Evolutionary conservation across 2,888 invertebrate species (phyloP).

Genomic region (Nipponacmea schrenckii): DNA sequence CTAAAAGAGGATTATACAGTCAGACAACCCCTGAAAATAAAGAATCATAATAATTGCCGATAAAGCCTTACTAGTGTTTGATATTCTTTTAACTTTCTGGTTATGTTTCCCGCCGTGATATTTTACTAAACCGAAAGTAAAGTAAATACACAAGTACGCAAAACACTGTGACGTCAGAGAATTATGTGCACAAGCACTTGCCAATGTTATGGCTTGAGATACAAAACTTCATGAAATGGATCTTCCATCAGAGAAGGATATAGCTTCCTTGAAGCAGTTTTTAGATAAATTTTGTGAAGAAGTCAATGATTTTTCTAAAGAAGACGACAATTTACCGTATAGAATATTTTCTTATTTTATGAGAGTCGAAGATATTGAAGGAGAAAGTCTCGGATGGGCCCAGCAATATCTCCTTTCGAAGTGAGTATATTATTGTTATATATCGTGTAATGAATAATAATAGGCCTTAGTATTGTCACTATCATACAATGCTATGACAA

Average conservation of each 20-base stretch:
- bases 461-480: no score
- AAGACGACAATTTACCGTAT: conserved; percentile 43
- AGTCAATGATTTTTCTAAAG: conserved; percentile 41
- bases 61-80: no score
- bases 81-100: no score
- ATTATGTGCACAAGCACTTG: conserved; percentile 37
- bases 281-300: conserved; percentile 49
- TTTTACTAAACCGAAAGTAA: background rate
- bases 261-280: conserved; percentile 45
- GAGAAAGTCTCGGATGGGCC: conserved; percentile 60
- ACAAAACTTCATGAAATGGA: conserved; percentile 48
- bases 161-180: conserved; percentile 36
- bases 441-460: background rate
- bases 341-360: conserved; percentile 42
- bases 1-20: no score
- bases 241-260: conserved; percentile 40
- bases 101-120: background rate
- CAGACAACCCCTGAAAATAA: no score
- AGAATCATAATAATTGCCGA: no score
- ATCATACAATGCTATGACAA: no score
- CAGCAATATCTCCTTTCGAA: conserved; percentile 54
- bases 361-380: conserved; percentile 53
- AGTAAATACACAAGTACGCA: conserved; percentile 9
- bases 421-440: conserved; percentile 39
- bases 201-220: conserved; percentile 27